phyloP scores from a whole-genome alignment of 2,797 vertebrate species.

The Darevskia mixta region DNA sequence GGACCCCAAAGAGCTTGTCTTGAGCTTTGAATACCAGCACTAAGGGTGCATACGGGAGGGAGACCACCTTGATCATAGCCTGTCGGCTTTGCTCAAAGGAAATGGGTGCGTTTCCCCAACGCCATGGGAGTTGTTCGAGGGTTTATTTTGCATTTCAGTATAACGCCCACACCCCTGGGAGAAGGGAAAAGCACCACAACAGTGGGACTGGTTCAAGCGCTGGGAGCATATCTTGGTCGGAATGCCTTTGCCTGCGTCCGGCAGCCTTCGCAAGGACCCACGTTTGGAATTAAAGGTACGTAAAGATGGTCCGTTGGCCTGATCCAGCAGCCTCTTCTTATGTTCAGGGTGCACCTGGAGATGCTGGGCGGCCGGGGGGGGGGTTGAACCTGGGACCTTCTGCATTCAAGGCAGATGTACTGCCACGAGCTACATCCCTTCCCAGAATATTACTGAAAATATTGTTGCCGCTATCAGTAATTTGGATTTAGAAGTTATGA shows the following conservation, averaged over 20 bases:
- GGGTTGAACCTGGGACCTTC: too few species aligned
- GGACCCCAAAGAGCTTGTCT: background rate
- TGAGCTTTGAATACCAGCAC: background rate
- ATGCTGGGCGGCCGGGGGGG: too few species aligned
- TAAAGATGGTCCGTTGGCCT: background rate
- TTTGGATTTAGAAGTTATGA: slow-evolving; percentile 15
- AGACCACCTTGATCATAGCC: background rate
- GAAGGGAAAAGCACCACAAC: slow-evolving; percentile 99
- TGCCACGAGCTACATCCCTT: too few species aligned
- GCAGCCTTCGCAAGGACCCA: slow-evolving; percentile 97
- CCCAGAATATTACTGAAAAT: background rate
- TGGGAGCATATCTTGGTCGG: slow-evolving; percentile 92
- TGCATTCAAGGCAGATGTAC: too few species aligned
- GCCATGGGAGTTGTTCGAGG: background rate
- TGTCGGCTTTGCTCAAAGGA: background rate
- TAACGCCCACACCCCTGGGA: slow-evolving; percentile 96
- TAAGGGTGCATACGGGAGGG: background rate
- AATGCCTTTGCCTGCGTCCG: slow-evolving; percentile 97
- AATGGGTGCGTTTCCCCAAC: background rate
- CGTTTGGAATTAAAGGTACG: slow-evolving; percentile 97
- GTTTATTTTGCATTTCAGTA: slow-evolving; percentile 79
- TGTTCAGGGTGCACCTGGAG: too few species aligned
- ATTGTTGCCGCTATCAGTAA: background rate
- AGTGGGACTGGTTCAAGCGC: slow-evolving; percentile 92
- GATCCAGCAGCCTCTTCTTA: too few species aligned